phyloP scores from a whole-genome alignment of 2,113 vertebrate species.

The Misgurnus mizolepis region DNA sequence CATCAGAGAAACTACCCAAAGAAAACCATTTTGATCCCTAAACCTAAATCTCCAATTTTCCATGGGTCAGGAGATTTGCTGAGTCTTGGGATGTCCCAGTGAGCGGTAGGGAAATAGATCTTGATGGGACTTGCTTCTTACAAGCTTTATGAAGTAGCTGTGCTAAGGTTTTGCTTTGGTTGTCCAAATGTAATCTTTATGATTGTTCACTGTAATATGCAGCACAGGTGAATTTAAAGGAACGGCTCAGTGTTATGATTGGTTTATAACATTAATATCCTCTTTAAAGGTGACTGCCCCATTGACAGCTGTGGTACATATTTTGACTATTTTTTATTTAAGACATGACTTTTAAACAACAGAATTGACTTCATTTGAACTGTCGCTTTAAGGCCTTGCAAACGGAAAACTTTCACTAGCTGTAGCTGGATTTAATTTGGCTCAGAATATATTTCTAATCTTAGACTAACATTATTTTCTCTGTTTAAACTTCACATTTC shows the following conservation, averaged over 20 bases:
- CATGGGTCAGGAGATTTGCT: constrained; percentile 60
- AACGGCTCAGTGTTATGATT: background rate
- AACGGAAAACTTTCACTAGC: background rate
- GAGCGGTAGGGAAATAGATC: constrained; percentile 63
- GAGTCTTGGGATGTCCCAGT: constrained; percentile 66
- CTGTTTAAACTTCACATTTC: background rate
- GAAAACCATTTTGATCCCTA: constrained; percentile 67
- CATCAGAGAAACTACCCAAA: constrained; percentile 67
- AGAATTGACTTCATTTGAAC: background rate
- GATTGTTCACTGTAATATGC: background rate
- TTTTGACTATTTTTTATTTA: too few relatives aligned
- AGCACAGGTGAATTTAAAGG: background rate
- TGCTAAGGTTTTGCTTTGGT: background rate
- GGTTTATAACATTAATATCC: background rate
- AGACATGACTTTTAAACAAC: background rate
- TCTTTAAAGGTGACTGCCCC: too few relatives aligned
- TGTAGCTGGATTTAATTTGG: background rate
- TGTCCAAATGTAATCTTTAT: background rate
- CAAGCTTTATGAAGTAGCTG: background rate
- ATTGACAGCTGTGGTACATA: too few relatives aligned
- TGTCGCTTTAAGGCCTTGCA: background rate
- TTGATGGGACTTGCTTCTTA: background rate
- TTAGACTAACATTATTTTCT: constrained; percentile 5
- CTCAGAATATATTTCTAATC: background rate
- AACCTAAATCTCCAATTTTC: constrained; percentile 69